Evolutionary conservation across 2,888 invertebrate species (phyloP), one percentile per base, ranked within the genome.

Genomic region (Malthinus flaveolus): DNA sequence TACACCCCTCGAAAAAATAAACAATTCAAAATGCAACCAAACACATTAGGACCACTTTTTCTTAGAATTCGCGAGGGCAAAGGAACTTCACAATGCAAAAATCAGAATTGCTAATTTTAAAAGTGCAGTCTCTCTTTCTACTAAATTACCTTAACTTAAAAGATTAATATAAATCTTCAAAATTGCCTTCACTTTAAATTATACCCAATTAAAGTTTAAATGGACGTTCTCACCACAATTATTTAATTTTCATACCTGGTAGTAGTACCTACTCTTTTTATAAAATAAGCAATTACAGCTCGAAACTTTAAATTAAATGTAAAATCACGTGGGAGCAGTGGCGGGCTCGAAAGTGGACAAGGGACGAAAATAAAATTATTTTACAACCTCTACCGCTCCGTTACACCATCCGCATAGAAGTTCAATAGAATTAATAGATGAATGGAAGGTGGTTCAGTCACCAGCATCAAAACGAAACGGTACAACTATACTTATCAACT

Each of bases 101-200:
- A 66, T 66, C 61, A 64, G 66, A 66, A 66, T 66, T 66, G 66
- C 66, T 62, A 66, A 66, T 66, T 58, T 50, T 49, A 56, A 58
- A 57, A 54, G n/a, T 61, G 56, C 56, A 44, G 59, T 35, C 53
- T 47, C 49, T 33, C 54, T 51, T 23, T 23, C 23, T 23, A 23
- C 56, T 33, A 55, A 51, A 61, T 37, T 48, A 46, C 53, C 51
- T 32, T 23, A 49, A 32, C 51, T 32, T 23, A 49, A 32, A 44
- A 60, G 58, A 54, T 53, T 61, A 58, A 64, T 62, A 56, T 56
- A 60, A 42, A 60, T 64, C 62, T 64, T 48, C 52, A 49, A 59
- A 63, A 61, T 62, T 44, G 49, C 61, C 56, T 61, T 63, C 56
- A 63, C 48, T 53, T 59, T 32, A 47, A 10, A 11, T 48, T 48